Evolutionary conservation across 2,888 invertebrate genomes (phyloP).

Genomic region (Yponomeuta plumbellus): DNA sequence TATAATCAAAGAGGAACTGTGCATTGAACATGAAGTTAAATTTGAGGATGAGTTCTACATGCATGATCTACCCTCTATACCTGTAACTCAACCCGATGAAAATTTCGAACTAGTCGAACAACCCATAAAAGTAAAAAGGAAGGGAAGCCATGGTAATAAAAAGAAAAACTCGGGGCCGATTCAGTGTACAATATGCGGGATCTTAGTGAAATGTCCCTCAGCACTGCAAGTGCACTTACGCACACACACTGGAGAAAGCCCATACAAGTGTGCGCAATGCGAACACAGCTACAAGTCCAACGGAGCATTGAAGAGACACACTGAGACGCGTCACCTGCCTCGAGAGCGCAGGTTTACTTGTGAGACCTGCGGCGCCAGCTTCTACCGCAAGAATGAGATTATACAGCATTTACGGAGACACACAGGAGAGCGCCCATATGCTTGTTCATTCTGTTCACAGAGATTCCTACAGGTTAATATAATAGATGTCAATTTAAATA

Average conservation of each 20-base stretch:
- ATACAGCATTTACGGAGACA: conserved; percentile 60
- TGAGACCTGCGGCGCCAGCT: conserved; percentile 63
- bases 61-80: neutral
- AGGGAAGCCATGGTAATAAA: neutral
- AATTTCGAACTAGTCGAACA: neutral
- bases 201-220: conserved; percentile 44
- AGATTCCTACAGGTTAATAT: conserved; percentile 31
- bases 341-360: conserved; percentile 58
- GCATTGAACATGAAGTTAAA: neutral
- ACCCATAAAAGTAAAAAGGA: neutral
- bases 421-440: conserved; percentile 57
- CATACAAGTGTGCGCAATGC: conserved; percentile 50
- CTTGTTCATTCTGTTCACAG: conserved; percentile 52
- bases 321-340: conserved; percentile 42
- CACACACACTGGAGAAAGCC: conserved; percentile 62
- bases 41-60: conserved; percentile 1
- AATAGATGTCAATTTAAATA: neutral
- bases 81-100: neutral
- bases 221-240: conserved; percentile 58
- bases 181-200: conserved; percentile 54
- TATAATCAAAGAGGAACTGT: conserved; percentile 13
- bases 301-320: conserved; percentile 53
- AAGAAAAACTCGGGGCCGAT: conserved; percentile 30
- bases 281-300: conserved; percentile 46
- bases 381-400: conserved; percentile 56